phyloP scores from a whole-genome alignment of 1,140 invertebrate species.

The Ectropis grisescens region DNA sequence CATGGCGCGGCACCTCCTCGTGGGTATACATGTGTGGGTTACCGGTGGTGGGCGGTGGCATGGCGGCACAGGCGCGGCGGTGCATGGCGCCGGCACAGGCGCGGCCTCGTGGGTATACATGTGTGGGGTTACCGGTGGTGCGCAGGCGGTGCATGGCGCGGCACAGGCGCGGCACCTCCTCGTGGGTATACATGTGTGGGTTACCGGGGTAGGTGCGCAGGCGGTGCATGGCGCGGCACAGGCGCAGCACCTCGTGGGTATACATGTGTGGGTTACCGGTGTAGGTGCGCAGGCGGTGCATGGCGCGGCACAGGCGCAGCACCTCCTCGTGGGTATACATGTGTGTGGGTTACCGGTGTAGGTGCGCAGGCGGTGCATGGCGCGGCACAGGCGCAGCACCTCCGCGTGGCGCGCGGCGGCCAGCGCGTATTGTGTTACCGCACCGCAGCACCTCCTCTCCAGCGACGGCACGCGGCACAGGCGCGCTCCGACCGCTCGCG shows the following conservation, averaged over 20 bases:
- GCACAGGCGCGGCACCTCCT: constrained; percentile 84
- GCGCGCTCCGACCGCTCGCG: constrained; percentile 89
- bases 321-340: constrained; percentile 77
- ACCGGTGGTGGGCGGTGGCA: constrained; percentile 89
- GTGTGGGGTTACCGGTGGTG: constrained; percentile 81
- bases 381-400: constrained; percentile 81
- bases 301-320: constrained; percentile 81
- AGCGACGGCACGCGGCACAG: no score
- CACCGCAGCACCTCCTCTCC: constrained; percentile 79
- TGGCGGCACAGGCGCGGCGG: constrained; percentile 79
- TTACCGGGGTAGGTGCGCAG: constrained; percentile 86
- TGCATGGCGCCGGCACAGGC: no score
- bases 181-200: constrained; percentile 57
- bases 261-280: no score
- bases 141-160: constrained; percentile 88
- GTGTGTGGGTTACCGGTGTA: constrained; percentile 76
- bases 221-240: constrained; percentile 87
- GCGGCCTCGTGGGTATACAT: constrained; percentile 90
- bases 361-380: constrained; percentile 86
- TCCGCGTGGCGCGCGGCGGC: constrained; percentile 82
- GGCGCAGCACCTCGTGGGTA: constrained; percentile 82
- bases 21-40: no score
- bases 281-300: constrained; percentile 87
- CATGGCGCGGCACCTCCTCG: no score
- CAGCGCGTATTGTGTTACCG: constrained; percentile 87